phyloP scores from a whole-genome alignment of 2,888 invertebrate species.

The Gari tellinella region DNA sequence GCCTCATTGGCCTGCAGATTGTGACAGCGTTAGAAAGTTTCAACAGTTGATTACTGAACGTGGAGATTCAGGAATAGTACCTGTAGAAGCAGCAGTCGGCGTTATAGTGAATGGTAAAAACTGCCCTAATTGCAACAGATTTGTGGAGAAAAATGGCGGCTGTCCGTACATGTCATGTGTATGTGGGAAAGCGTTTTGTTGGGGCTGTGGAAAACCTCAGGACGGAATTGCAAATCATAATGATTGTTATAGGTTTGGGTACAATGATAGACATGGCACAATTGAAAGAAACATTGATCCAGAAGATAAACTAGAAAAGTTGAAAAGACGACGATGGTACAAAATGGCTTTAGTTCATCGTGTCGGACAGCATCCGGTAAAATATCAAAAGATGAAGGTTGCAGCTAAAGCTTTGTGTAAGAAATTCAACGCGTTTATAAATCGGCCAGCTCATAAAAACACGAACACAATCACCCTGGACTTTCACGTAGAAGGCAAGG shows the following conservation, averaged over 20 bases:
- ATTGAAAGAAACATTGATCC: background rate
- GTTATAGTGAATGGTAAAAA: constrained; percentile 57
- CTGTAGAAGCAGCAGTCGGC: constrained; percentile 6
- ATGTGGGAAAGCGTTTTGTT: constrained; percentile 65
- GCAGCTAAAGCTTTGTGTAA: constrained; percentile 25
- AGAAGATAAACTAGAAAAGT: background rate
- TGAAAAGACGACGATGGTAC: constrained; percentile 22
- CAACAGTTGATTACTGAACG: constrained; percentile 40
- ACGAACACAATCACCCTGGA: constrained; percentile 22
- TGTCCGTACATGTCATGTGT: constrained; percentile 64
- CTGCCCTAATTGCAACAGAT: constrained; percentile 67
- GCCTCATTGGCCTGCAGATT: constrained; percentile 70
- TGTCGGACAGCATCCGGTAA: constrained; percentile 35
- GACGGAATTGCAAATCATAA: background rate
- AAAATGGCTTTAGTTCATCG: constrained; percentile 48
- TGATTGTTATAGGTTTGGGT: background rate
- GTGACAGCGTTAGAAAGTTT: constrained; percentile 51
- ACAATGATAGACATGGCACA: constrained; percentile 9
- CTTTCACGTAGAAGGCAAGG: constrained; percentile 14
- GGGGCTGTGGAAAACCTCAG: constrained; percentile 62
- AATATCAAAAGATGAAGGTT: constrained; percentile 22
- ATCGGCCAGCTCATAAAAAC: constrained; percentile 11
- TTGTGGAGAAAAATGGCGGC: constrained; percentile 67
- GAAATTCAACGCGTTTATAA: constrained; percentile 27
- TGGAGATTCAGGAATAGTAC: constrained; percentile 41